Conservation (phyloP, 1,140 invertebrate genomes). For the Bradysia coprophila region DNA sequence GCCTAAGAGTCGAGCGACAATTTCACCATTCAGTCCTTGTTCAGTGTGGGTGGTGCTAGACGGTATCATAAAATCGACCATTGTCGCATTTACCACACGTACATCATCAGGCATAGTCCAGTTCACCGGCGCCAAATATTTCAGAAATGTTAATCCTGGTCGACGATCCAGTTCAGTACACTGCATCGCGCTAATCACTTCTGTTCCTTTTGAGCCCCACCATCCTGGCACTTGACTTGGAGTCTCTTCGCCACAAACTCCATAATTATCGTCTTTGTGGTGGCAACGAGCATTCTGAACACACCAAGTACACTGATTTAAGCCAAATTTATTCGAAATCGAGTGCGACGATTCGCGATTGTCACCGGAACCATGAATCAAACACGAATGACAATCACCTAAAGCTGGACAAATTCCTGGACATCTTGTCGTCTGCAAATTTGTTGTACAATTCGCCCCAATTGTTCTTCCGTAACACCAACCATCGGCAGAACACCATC, state of each 20-base stretch:
- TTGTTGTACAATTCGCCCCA: slow-evolving; percentile 70
- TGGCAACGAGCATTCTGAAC: slow-evolving; percentile 83
- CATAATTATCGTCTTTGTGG: slow-evolving; percentile 67
- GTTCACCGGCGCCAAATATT: slow-evolving; percentile 72
- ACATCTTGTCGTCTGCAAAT: slow-evolving; percentile 70
- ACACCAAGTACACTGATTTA: slow-evolving; percentile 78
- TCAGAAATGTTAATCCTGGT: slow-evolving; percentile 74
- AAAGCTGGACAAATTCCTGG: slow-evolving; percentile 74
- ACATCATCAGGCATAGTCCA: slow-evolving; percentile 71
- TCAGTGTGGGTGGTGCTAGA: slow-evolving; percentile 41
- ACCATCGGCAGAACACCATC: slow-evolving; percentile 76
- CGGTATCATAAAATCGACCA: slow-evolving; percentile 51
- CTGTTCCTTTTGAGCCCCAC: slow-evolving; percentile 72
- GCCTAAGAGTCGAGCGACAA: slow-evolving; percentile 54
- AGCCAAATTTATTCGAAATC: slow-evolving; percentile 51
- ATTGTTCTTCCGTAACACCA: slow-evolving; percentile 66
- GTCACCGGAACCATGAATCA: slow-evolving; percentile 43
- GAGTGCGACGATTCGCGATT: slow-evolving; percentile 28
- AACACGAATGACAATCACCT: slow-evolving; percentile 73
- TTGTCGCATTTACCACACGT: slow-evolving; percentile 65
- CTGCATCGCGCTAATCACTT: slow-evolving; percentile 53
- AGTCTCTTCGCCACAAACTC: slow-evolving; percentile 64
- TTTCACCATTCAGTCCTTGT: slow-evolving; percentile 43
- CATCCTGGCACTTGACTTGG: slow-evolving; percentile 61
- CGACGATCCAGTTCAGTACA: slow-evolving; percentile 63